These are phyloP conservation scores for Peromyscus melanophrys DNA, from an alignment of 2,797 vertebrate species.

Conservation along the genomic window DNA sequence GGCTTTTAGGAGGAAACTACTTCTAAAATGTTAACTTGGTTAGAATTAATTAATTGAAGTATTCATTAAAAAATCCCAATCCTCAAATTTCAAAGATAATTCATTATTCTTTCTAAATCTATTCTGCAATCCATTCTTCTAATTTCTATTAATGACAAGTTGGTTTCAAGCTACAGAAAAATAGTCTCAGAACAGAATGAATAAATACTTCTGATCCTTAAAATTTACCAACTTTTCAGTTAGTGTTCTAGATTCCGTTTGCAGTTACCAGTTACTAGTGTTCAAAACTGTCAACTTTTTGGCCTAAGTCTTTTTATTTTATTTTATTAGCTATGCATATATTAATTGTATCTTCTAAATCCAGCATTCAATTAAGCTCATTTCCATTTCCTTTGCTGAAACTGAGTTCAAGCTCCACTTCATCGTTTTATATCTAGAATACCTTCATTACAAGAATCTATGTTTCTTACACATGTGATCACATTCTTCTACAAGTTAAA, in stretches of 20 bases:
- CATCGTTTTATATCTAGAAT: neutral
- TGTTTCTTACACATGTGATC: neutral
- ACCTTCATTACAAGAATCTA: neutral
- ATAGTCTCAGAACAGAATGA: neutral
- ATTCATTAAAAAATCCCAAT: neutral
- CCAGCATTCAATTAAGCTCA: conserved; percentile 44
- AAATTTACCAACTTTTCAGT: neutral
- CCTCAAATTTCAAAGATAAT: neutral
- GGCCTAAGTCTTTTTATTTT: neutral
- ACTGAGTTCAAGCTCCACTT: conserved; percentile 39
- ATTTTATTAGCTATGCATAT: conserved; percentile 23
- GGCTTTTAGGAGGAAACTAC: neutral
- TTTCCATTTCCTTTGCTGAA: conserved; percentile 26
- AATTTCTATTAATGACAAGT: conserved; percentile 4
- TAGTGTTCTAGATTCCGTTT: neutral
- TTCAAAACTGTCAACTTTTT: conserved; percentile 1
- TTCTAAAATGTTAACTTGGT: neutral
- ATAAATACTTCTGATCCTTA: neutral
- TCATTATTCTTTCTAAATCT: neutral
- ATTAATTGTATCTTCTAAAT: neutral
- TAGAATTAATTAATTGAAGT: conserved; percentile 17
- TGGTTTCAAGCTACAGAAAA: neutral
- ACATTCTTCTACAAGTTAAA: conserved; percentile 20
- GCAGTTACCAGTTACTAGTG: neutral
- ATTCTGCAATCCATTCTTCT: neutral